A percentile compares a stretch with the other conserved stretches of the same genome.
These are phyloP conservation scores for Ceramica pisi DNA, from an alignment of 2,888 invertebrate genomes.

Conservation along the genomic window DNA sequence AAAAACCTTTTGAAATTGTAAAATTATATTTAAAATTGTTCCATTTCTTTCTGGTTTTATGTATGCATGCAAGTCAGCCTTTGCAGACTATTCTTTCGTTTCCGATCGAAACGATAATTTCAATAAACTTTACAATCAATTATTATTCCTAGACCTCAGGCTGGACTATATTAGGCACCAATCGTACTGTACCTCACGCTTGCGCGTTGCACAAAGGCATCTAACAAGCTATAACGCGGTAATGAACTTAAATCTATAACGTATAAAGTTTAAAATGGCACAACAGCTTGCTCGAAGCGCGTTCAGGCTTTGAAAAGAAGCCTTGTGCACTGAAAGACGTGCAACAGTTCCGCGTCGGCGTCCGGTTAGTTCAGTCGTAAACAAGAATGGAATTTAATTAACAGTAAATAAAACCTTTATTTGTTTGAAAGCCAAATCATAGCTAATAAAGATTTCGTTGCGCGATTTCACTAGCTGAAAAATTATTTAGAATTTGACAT, in stretches of 20 bases:
- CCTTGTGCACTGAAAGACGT: constrained; percentile 22
- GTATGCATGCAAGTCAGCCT: too few species aligned
- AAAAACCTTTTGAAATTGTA: too few species aligned
- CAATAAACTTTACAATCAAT: not conserved
- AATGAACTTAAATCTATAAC: constrained; percentile 6
- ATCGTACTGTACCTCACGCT: constrained; percentile 14
- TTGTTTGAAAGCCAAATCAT: not conserved
- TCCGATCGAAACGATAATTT: not conserved
- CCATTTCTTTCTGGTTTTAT: too few species aligned
- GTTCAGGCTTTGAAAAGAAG: constrained; percentile 22
- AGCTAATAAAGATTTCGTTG: not conserved
- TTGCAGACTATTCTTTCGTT: too few species aligned
- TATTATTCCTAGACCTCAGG: not conserved
- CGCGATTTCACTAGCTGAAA: not conserved
- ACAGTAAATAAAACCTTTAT: not conserved
- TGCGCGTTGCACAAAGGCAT: constrained; percentile 39
- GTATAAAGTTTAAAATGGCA: constrained; percentile 18
- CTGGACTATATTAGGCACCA: constrained; percentile 11
- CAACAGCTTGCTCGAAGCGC: not conserved
- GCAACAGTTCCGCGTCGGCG: constrained; percentile 33
- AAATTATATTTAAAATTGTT: too few species aligned
- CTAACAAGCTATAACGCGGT: constrained; percentile 19
- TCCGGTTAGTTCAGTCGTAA: constrained; percentile 23
- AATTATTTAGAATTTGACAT: not conserved
- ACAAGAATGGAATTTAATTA: not conserved